Conservation (phyloP, 2,113 vertebrate species). For the Prietella phreatophila region DNA sequence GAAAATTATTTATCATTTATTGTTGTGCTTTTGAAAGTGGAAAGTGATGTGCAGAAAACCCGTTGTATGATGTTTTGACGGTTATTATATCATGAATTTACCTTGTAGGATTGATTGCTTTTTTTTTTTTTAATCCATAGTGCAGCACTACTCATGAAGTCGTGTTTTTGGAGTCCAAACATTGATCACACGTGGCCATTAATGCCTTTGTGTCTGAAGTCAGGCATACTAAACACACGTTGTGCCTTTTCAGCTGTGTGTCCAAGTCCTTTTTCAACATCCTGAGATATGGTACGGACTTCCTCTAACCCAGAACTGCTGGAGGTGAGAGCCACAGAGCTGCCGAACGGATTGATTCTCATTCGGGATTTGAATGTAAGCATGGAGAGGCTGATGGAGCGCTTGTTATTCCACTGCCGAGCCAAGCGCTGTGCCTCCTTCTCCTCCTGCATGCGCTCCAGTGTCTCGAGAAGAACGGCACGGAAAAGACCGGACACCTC, state of each 20-base stretch:
- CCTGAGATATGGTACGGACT: slow-evolving; percentile 90
- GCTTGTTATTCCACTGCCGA: slow-evolving; percentile 87
- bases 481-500: slow-evolving; percentile 88
- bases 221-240: slow-evolving; percentile 90
- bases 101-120: neutral
- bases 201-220: slow-evolving; percentile 80
- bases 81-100: neutral
- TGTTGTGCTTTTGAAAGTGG: neutral
- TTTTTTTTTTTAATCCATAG: neutral
- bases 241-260: slow-evolving; percentile 60
- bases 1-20: neutral
- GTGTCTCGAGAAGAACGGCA: slow-evolving; percentile 81
- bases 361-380: slow-evolving; percentile 81
- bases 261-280: slow-evolving; percentile 81
- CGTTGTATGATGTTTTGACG: too few species aligned
- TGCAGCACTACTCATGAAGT: neutral
- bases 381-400: slow-evolving; percentile 80
- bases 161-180: neutral
- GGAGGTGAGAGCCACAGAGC: slow-evolving; percentile 68
- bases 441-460: slow-evolving; percentile 85
- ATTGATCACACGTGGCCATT: slow-evolving; percentile 42
- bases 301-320: slow-evolving; percentile 42
- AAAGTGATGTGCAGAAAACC: neutral
- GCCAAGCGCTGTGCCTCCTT: slow-evolving; percentile 81
- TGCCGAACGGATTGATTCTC: slow-evolving; percentile 88